These are phyloP conservation scores for Thymelicus sylvestris DNA, from an alignment of 2,888 invertebrate genomes.

Conservation along the genomic window DNA sequence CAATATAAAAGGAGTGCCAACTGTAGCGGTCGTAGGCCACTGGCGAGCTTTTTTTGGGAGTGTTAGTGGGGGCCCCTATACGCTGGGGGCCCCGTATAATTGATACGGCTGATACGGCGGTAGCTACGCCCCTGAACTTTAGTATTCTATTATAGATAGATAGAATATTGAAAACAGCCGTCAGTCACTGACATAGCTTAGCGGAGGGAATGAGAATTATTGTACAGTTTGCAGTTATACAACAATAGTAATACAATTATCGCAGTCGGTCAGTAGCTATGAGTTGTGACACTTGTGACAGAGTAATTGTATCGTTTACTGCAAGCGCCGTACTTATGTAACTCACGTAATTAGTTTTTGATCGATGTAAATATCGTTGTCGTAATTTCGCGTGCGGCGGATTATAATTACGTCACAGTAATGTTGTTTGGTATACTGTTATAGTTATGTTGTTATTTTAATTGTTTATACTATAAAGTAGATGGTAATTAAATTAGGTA, in stretches of 20 bases:
- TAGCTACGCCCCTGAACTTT: no score
- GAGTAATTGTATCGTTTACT: constrained; percentile 17
- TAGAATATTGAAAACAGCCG: constrained; percentile 33
- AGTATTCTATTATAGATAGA: constrained; percentile 33
- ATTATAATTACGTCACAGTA: constrained; percentile 15
- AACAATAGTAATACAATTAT: constrained; percentile 11
- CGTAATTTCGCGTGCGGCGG: constrained; percentile 7
- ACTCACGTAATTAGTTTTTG: constrained; percentile 32
- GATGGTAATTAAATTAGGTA: not conserved
- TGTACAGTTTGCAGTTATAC: constrained; percentile 32
- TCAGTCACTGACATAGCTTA: constrained; percentile 44
- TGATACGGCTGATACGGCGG: no score
- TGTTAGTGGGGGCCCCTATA: no score
- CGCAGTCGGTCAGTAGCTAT: constrained; percentile 3
- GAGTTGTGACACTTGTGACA: constrained; percentile 14
- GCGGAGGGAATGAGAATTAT: constrained; percentile 48
- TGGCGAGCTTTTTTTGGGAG: no score
- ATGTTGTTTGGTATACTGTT: not conserved
- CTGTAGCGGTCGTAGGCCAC: no score
- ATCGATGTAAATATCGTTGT: constrained; percentile 11
- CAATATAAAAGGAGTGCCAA: no score
- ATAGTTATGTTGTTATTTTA: not conserved
- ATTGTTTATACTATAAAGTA: not conserved
- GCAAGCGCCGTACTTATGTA: constrained; percentile 26
- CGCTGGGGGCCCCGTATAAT: no score